Evolutionary conservation across 2,797 vertebrate species (phyloP).

Genomic region (Pachyuromys duprasi): DNA sequence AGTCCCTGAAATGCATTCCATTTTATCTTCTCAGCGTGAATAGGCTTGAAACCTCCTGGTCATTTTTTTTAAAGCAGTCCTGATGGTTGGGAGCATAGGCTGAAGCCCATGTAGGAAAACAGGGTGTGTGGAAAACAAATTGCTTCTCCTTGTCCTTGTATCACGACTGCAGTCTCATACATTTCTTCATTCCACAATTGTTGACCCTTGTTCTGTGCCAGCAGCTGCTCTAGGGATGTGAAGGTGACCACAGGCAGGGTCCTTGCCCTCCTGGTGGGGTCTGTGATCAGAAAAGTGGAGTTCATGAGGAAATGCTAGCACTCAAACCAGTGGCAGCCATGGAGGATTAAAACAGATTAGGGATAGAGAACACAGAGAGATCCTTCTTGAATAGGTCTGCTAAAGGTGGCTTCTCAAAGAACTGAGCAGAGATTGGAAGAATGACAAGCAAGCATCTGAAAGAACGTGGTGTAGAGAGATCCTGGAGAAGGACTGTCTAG

Average conservation of each 20-base stretch:
- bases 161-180: not conserved
- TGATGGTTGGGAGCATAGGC: not conserved
- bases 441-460: not conserved
- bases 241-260: not conserved
- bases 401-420: not conserved
- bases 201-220: not conserved
- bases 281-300: not conserved
- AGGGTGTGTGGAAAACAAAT: not conserved
- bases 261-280: not conserved
- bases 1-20: constrained; percentile 48
- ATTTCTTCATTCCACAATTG: not conserved
- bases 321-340: not conserved
- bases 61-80: not conserved
- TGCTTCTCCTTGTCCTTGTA: constrained; percentile 36
- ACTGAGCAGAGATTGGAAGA: not conserved
- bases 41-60: constrained; percentile 54
- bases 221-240: not conserved
- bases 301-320: not conserved
- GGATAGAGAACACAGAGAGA: not conserved
- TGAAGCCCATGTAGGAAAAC: not conserved
- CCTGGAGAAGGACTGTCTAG: not conserved
- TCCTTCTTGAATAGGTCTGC: not conserved
- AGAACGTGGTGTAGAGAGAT: not conserved
- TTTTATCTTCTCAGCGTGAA: constrained; percentile 39
- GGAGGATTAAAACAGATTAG: not conserved